Evolutionary conservation across 2,113 vertebrate species (phyloP).

Genomic region (Macrotis lagotis): DNA sequence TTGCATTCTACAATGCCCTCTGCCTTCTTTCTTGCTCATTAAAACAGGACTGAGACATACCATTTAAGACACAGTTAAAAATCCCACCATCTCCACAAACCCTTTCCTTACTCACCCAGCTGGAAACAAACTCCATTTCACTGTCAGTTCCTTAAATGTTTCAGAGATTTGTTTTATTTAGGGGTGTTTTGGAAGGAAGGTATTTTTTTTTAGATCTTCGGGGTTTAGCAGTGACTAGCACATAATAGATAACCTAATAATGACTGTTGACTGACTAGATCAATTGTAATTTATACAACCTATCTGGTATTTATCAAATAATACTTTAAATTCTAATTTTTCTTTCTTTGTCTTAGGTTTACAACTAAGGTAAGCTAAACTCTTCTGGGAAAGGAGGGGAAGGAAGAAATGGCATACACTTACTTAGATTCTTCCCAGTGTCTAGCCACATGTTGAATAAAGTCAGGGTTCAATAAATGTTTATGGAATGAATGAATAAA

Average conservation of each 20-base stretch:
- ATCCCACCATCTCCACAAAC: neutral
- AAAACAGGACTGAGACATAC: neutral
- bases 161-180: neutral
- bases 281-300: neutral
- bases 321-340: neutral
- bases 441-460: neutral
- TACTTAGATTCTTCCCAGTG: neutral
- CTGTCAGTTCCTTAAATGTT: neutral
- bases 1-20: neutral
- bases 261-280: neutral
- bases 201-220: neutral
- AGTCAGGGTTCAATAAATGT: neutral
- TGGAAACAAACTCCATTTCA: neutral
- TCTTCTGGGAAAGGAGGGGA: neutral
- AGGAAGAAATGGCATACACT: neutral
- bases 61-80: neutral
- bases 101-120: neutral
- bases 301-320: neutral
- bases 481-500: neutral
- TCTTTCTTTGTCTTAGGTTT: neutral
- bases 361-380: neutral
- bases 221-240: neutral
- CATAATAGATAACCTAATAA: neutral
- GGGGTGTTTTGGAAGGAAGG: no score
- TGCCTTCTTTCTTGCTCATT: neutral